Percentiles rank a stretch among this genome's conserved stretches.
Evolutionary conservation across 2,888 invertebrate genomes (phyloP).

Genomic region (Tubulanus polymorphus): DNA sequence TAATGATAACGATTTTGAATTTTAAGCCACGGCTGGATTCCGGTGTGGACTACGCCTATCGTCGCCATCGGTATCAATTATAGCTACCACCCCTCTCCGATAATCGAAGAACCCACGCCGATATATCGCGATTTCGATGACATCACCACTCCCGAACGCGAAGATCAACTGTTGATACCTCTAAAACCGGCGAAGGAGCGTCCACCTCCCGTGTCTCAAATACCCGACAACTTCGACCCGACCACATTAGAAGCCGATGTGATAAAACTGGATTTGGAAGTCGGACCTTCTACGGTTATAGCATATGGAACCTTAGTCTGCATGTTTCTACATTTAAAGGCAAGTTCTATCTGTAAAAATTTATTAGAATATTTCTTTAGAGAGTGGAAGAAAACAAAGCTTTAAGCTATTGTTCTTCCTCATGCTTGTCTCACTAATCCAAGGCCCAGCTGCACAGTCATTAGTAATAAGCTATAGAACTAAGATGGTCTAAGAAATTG

Average conservation of each 20-base stretch:
- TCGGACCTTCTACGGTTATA: constrained; percentile 86
- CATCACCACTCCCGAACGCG: constrained; percentile 89
- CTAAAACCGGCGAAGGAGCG: constrained; percentile 65
- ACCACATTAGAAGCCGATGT: constrained; percentile 79
- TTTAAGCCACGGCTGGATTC: constrained; percentile 75
- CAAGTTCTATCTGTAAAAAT: constrained; percentile 30
- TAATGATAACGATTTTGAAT: too few species aligned
- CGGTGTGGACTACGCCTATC: constrained; percentile 94
- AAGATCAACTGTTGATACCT: constrained; percentile 85
- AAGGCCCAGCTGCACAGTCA: too few species aligned
- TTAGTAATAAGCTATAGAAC: too few species aligned
- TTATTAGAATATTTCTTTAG: constrained; percentile 4
- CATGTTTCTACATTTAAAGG: constrained; percentile 81
- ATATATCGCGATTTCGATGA: constrained; percentile 17
- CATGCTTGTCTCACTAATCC: too few species aligned
- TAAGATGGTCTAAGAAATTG: too few species aligned
- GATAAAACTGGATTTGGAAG: constrained; percentile 87
- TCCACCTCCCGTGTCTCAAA: constrained; percentile 4
- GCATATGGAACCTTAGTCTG: constrained; percentile 88
- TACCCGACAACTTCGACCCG: constrained; percentile 72
- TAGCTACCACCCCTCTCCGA: constrained; percentile 87
- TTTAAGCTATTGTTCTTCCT: constrained; percentile 8
- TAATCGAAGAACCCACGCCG: constrained; percentile 66
- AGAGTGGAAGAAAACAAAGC: constrained; percentile 2
- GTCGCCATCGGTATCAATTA: constrained; percentile 87